Evolutionary conservation across 1,140 invertebrate species (phyloP).

Genomic region (Brachystomella parvula): DNA sequence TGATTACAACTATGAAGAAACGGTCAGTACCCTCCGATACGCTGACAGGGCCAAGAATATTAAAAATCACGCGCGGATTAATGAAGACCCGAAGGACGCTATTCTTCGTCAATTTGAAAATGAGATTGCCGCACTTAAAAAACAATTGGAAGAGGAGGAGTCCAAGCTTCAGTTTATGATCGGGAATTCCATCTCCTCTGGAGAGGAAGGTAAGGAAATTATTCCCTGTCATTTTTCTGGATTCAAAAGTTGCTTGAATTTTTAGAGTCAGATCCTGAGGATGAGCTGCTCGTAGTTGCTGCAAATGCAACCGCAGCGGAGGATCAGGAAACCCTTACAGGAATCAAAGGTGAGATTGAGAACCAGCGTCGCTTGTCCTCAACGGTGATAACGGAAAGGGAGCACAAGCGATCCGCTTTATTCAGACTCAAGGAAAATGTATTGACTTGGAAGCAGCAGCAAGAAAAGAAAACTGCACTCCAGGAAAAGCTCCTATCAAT

Average conservation of each 20-base stretch:
- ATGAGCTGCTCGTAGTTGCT: conserved; percentile 47
- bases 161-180: neutral
- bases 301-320: conserved; percentile 51
- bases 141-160: conserved; percentile 64
- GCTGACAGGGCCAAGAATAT: conserved; percentile 97
- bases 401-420: neutral
- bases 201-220: too few species aligned
- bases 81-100: conserved; percentile 97
- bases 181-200: neutral
- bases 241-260: conserved; percentile 46
- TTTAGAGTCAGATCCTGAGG: conserved; percentile 43
- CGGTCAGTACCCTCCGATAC: conserved; percentile 91
- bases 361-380: conserved; percentile 18
- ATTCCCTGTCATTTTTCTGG: conserved; percentile 39
- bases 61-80: conserved; percentile 89
- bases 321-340: conserved; percentile 56
- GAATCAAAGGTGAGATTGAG: conserved; percentile 50
- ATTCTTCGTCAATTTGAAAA: conserved; percentile 89
- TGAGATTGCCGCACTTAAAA: conserved; percentile 85
- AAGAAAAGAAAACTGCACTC: conserved; percentile 46
- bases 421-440: neutral
- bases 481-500: conserved; percentile 79
- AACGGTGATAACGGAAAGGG: conserved; percentile 12
- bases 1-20: conserved; percentile 94
- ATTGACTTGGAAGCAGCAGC: neutral